Evolutionary conservation across 1,140 invertebrate species (phyloP).

Genomic region (Zaprionus inermis): DNA sequence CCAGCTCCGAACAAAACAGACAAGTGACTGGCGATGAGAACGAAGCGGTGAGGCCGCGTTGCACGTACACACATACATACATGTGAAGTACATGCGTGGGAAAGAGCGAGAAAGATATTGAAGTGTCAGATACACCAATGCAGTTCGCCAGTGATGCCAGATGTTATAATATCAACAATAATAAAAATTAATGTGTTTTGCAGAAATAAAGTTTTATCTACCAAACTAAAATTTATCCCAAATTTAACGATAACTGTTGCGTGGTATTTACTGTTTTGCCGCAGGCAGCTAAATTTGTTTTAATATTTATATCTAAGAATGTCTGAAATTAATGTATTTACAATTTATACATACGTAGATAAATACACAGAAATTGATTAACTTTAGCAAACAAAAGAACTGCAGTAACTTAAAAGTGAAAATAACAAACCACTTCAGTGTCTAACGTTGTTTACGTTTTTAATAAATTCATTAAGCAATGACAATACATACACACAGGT

Average conservation of each 20-base stretch:
- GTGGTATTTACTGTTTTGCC: too few relatives aligned
- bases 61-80: background rate
- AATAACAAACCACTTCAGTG: background rate
- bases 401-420: background rate
- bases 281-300: too few relatives aligned
- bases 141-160: background rate
- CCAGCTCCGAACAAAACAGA: conserved; percentile 39
- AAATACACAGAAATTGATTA: background rate
- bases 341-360: conserved; percentile 1
- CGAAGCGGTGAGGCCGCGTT: background rate
- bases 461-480: conserved; percentile 1
- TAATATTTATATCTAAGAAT: background rate
- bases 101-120: conserved; percentile 3
- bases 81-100: background rate
- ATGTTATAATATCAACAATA: background rate
- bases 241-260: too few relatives aligned
- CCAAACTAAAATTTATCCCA: too few relatives aligned
- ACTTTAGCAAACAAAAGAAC: conserved; percentile 21
- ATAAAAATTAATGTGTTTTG: background rate
- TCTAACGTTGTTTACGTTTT: background rate
- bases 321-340: background rate
- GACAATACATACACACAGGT: background rate
- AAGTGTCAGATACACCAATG: background rate
- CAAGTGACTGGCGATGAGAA: conserved; percentile 46
- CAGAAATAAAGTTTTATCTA: background rate